phyloP scores from a whole-genome alignment of 2,113 vertebrate genomes.

The Ammodramus savannarum region DNA sequence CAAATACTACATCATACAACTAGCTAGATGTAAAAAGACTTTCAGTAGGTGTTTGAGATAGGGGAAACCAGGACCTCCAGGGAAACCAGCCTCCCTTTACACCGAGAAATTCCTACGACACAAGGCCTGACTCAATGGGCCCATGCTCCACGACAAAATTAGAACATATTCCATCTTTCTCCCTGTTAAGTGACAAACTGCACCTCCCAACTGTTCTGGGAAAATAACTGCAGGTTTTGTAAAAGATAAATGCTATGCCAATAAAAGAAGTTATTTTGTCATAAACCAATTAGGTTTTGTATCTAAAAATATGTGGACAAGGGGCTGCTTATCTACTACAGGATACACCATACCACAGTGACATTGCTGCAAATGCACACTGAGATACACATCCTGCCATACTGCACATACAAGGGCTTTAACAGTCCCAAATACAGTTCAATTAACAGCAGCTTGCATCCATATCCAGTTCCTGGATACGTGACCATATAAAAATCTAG shows the following conservation, averaged over 20 bases:
- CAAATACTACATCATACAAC: background rate
- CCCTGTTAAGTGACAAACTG: background rate
- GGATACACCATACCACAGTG: rapidly evolving
- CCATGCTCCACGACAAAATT: rapidly evolving
- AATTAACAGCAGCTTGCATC: background rate
- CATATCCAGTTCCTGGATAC: background rate
- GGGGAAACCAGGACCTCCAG: background rate
- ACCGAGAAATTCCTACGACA: background rate
- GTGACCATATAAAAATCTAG: background rate
- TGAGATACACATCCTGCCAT: background rate
- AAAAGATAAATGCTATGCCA: background rate
- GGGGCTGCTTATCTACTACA: background rate
- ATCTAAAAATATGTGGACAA: background rate
- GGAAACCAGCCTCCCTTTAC: background rate
- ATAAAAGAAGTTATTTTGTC: background rate
- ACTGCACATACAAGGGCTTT: background rate
- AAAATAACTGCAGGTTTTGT: background rate
- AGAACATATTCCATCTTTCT: background rate
- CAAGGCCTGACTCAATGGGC: background rate
- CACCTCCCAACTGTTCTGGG: background rate
- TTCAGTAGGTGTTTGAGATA: background rate
- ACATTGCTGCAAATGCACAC: background rate
- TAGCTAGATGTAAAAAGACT: background rate
- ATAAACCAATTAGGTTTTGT: background rate
- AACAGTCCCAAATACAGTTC: background rate